Percentiles rank a stretch among this genome's conserved stretches.
Evolutionary conservation across 2,888 invertebrate genomes (phyloP).

Genomic region (Zeuzera pyrina): DNA sequence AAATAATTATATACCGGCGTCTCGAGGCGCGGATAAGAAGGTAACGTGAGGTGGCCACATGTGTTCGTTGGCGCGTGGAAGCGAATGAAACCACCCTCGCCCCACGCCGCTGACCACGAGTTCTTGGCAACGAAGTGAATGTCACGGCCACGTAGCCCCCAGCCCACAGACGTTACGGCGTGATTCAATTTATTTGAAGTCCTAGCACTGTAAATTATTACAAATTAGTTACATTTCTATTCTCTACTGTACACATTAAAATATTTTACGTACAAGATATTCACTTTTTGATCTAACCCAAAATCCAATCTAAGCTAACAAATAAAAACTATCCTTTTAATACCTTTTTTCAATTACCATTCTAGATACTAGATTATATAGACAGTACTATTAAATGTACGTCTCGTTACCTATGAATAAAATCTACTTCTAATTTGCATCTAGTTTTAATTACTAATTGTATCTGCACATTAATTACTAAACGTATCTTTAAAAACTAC

Average conservation of each 20-base stretch:
- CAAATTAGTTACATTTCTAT: neutral
- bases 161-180: constrained; percentile 55
- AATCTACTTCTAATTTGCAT: neutral
- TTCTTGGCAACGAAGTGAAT: constrained; percentile 55
- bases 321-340: too few relatives aligned
- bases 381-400: too few relatives aligned
- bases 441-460: neutral
- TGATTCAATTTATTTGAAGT: constrained; percentile 28
- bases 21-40: constrained; percentile 42
- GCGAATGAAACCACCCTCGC: constrained; percentile 42
- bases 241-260: too few relatives aligned
- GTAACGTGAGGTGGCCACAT: constrained; percentile 43
- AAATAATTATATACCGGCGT: too few relatives aligned
- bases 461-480: too few relatives aligned
- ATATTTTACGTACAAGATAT: too few relatives aligned
- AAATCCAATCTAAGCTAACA: too few relatives aligned
- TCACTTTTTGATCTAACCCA: too few relatives aligned
- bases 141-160: constrained; percentile 33
- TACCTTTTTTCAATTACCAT: too few relatives aligned
- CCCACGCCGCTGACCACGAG: constrained; percentile 48
- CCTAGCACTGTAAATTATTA: constrained; percentile 19
- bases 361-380: too few relatives aligned
- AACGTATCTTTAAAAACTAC: too few relatives aligned
- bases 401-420: neutral
- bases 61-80: constrained; percentile 44